A percentile compares a stretch with the other conserved stretches of the same genome.
phyloP scores from a whole-genome alignment of 2,113 vertebrate species.

The Lichenostomus cassidix region DNA sequence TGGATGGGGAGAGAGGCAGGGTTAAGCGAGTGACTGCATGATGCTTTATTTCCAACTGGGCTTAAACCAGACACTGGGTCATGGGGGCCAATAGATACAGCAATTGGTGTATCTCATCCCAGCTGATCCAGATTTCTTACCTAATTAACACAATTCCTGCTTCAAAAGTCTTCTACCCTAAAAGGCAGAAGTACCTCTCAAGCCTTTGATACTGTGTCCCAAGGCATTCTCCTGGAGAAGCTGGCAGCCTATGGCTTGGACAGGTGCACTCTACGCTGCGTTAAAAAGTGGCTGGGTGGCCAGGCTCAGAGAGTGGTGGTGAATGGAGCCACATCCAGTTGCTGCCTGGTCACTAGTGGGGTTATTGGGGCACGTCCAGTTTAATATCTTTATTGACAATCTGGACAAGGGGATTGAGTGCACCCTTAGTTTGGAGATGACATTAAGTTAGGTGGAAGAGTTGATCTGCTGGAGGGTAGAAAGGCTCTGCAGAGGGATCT shows the following conservation, averaged over 20 bases:
- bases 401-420: neutral
- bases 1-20: rapidly evolving
- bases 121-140: neutral
- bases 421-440: neutral
- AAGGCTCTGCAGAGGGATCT: neutral
- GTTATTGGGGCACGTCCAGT: neutral
- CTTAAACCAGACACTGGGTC: neutral
- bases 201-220: neutral
- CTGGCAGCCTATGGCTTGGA: neutral
- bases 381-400: neutral
- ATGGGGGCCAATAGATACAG: neutral
- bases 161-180: neutral
- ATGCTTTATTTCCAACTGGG: neutral
- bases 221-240: neutral
- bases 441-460: neutral
- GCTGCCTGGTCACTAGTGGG: neutral
- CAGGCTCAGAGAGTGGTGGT: neutral
- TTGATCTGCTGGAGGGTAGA: neutral
- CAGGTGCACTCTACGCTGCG: neutral
- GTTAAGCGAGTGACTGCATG: neutral
- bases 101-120: neutral
- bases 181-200: neutral
- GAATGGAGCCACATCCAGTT: neutral
- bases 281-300: neutral
- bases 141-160: neutral